phyloP scores from a whole-genome alignment of 1,140 invertebrate species.

The Samia ricini region DNA sequence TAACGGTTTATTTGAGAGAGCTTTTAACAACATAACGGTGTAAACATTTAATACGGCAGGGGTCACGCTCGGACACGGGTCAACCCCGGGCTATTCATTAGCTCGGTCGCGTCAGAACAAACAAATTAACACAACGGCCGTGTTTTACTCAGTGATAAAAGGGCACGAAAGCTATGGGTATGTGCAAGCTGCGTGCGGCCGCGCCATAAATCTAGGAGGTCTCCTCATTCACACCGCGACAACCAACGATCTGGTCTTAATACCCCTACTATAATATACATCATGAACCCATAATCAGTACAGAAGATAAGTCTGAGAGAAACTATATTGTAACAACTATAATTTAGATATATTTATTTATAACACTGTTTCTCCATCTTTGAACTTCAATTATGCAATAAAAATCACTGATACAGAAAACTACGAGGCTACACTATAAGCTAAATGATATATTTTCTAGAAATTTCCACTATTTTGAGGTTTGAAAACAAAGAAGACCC shows the following conservation, averaged over 20 bases:
- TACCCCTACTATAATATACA: too few species aligned
- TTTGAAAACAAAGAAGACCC: too few species aligned
- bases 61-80: constrained; percentile 59
- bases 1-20: constrained; percentile 63
- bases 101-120: constrained; percentile 67
- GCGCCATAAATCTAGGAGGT: constrained; percentile 58
- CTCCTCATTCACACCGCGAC: constrained; percentile 16
- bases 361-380: too few species aligned
- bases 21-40: constrained; percentile 57
- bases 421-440: too few species aligned
- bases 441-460: too few species aligned
- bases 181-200: constrained; percentile 62
- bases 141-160: constrained; percentile 72
- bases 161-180: constrained; percentile 60
- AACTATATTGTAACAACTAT: background rate
- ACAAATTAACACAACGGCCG: constrained; percentile 73
- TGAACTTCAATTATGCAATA: too few species aligned
- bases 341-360: too few species aligned
- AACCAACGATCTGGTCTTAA: background rate
- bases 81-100: constrained; percentile 71
- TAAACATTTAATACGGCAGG: constrained; percentile 60
- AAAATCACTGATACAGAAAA: too few species aligned
- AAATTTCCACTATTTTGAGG: too few species aligned
- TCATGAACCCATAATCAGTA: background rate
- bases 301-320: background rate